Evolutionary conservation across 2,888 invertebrate genomes (phyloP), one percentile per base, ranked within the genome.

Genomic region (Drosophila infuscata): DNA sequence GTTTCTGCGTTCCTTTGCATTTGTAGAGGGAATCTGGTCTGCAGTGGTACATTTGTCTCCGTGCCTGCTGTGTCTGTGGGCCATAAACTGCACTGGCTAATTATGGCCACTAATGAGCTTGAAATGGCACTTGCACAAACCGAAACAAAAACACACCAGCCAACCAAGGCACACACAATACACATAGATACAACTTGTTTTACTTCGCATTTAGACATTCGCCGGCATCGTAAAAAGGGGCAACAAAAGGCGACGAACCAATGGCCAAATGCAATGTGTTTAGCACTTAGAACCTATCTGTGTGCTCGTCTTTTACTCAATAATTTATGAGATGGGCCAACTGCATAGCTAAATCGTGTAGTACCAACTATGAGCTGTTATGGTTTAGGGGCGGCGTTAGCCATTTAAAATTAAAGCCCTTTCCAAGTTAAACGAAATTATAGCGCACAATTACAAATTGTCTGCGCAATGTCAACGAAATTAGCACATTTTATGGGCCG

Each of bases 101-200:
- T 87, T 87, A 90, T 87, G 87, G 87, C 82, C 83, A 76, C 87
- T 87, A 87, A 87, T 87, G 90, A 87, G 87, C 89, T 86, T 88
- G 87, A 88, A 87, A 87, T 87, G 87, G 88, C 90, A 89, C 89
- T 87, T 87, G 76, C 74, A 72, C 77, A 71, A 79, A 54, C 70
- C 68, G 63, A 70, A 70, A 63, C 48, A 65, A 51, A 70, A 52
- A 63, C 61, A 69, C 52, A 66, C 53, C 20, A 33, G 8, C 52
- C 54, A 29, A 38, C n/a, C n/a, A 36, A 25, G n/a, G 41, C 43
- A 52, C 51, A 51, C 41, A 54, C 36, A 0, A 41, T 17, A 63
- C 20, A 25, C n/a, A 54, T 11, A 54, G 17, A 53, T 25, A 35
- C 30, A 63, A 63, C 49, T 71, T 61, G 71, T 51, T 43, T 62